A percentile compares a stretch with the other conserved stretches of the same genome.
These are phyloP conservation scores for Atrina japonica DNA, from an alignment of 2,888 invertebrate species.

Conservation along the genomic window DNA sequence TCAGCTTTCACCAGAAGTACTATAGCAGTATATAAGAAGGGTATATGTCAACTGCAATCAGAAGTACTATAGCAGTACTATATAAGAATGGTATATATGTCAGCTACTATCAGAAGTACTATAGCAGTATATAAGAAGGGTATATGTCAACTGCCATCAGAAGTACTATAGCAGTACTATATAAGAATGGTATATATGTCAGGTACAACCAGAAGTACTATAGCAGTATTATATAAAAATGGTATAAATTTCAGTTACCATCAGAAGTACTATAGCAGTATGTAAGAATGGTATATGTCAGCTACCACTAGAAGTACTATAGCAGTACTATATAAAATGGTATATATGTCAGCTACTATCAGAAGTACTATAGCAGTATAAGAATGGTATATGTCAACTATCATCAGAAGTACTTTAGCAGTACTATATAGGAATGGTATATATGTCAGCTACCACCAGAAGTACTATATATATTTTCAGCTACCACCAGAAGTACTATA, in stretches of 20 bases:
- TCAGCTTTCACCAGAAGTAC: constrained; percentile 97
- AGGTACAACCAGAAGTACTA: neutral
- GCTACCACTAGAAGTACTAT: too few species aligned
- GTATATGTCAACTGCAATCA: too few species aligned
- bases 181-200: too few species aligned
- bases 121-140: constrained; percentile 89
- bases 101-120: constrained; percentile 98
- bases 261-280: neutral
- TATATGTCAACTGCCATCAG: constrained; percentile 99
- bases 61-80: too few species aligned
- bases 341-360: too few species aligned
- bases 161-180: constrained; percentile 96
- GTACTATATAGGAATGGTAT: neutral
- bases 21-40: too few species aligned
- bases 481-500: neutral
- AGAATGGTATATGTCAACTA: too few species aligned
- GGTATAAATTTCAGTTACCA: constrained; percentile 88
- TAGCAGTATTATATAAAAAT: neutral
- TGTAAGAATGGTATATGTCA: too few species aligned
- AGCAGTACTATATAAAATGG: too few species aligned
- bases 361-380: too few species aligned
- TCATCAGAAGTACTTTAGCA: too few species aligned
- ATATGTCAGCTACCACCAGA: constrained; percentile 93
- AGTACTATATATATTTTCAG: too few species aligned
- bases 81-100: constrained; percentile 59